Conservation (phyloP, 2,797 vertebrate species). For the Enteromius trimaculatus region DNA sequence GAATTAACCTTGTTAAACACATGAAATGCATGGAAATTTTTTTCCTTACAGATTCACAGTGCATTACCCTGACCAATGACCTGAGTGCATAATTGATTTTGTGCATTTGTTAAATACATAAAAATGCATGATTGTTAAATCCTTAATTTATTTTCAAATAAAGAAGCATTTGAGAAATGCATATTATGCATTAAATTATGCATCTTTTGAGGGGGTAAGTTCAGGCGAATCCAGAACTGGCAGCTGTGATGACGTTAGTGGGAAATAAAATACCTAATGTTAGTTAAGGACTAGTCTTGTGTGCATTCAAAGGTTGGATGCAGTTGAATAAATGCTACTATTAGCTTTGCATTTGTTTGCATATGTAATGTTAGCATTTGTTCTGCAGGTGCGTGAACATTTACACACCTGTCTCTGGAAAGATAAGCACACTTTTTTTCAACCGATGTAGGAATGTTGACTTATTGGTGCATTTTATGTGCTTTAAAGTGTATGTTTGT, state of each 20-base stretch:
- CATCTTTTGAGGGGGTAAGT: background rate
- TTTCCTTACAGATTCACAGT: no score
- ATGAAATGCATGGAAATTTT: background rate
- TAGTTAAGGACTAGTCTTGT: background rate
- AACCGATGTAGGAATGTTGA: background rate
- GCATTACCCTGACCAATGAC: no score
- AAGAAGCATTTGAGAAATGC: background rate
- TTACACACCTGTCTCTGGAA: background rate
- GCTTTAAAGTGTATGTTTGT: background rate
- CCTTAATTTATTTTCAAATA: no score
- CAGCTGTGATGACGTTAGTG: background rate
- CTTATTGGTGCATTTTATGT: background rate
- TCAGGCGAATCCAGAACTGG: background rate
- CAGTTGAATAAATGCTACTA: background rate
- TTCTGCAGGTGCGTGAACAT: background rate
- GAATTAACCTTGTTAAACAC: background rate
- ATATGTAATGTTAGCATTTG: background rate
- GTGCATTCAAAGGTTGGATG: background rate
- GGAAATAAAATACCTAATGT: background rate
- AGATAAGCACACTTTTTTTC: background rate
- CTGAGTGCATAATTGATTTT: background rate
- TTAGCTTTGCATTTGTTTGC: conserved; percentile 3
- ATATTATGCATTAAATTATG: background rate
- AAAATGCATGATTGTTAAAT: no score
- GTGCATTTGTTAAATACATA: background rate